phyloP scores from a whole-genome alignment of 2,797 vertebrate species.

The Zalophus californianus region DNA sequence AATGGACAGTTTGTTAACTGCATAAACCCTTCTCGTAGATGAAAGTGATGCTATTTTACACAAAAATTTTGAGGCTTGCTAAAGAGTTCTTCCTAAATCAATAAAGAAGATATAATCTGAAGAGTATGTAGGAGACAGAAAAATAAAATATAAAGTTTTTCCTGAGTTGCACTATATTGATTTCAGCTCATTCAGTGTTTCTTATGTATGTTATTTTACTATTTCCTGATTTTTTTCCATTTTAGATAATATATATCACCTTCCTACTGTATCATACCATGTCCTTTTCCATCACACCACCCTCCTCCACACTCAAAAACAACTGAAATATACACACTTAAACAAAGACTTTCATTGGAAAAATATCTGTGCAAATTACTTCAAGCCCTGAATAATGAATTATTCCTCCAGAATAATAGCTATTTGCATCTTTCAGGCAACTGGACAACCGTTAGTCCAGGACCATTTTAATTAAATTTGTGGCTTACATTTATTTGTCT shows the following conservation, averaged over 20 bases:
- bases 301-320: not conserved
- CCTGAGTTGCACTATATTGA: not conserved
- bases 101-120: not conserved
- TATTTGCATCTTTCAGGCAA: not conserved
- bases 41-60: not conserved
- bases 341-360: not conserved
- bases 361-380: not conserved
- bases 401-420: not conserved
- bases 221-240: not conserved
- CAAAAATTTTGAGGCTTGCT: not conserved
- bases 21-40: not conserved
- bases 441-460: not conserved
- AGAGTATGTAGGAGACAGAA: not conserved
- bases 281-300: not conserved
- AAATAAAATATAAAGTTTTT: not conserved
- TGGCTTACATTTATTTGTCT: not conserved
- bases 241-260: not conserved
- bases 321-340: not conserved
- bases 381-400: not conserved
- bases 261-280: not conserved
- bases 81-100: not conserved
- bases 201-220: not conserved
- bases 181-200: not conserved
- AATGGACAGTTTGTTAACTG: not conserved
- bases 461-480: not conserved